These are phyloP conservation scores for Micoletzkya japonica DNA, from an alignment of 2,888 invertebrate genomes.

Conservation along the genomic window DNA sequence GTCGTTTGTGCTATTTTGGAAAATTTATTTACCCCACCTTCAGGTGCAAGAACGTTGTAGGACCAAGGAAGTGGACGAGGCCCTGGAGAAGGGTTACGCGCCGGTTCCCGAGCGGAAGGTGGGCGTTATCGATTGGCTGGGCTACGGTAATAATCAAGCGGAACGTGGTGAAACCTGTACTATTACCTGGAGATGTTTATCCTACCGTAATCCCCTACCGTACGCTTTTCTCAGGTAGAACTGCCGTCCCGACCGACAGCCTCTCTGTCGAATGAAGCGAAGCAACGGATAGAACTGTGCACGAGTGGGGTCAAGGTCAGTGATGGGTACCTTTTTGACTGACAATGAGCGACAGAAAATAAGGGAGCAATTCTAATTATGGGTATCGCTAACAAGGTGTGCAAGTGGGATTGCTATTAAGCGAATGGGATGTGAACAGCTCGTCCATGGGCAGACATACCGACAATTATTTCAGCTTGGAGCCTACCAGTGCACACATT, in stretches of 20 bases:
- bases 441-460: not conserved
- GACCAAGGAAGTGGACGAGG: conserved; percentile 38
- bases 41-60: conserved; percentile 41
- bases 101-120: conserved; percentile 28
- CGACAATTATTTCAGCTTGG: too few species aligned
- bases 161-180: too few species aligned
- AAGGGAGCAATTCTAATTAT: too few species aligned
- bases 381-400: too few species aligned
- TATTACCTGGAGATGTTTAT: too few species aligned
- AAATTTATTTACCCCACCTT: not conserved
- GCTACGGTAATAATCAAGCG: too few species aligned
- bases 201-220: too few species aligned
- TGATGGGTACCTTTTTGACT: too few species aligned
- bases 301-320: not conserved
- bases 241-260: conserved; percentile 13
- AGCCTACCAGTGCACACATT: too few species aligned
- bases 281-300: not conserved
- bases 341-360: too few species aligned
- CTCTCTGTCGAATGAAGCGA: not conserved
- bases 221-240: not conserved
- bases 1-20: too few species aligned
- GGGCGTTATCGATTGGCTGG: not conserved
- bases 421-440: not conserved
- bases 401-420: not conserved
- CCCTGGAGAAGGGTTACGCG: conserved; percentile 42